Percentiles rank a stretch among this genome's conserved stretches.
phyloP scores from a whole-genome alignment of 2,113 vertebrate genomes.

The Dicrurus megarhynchus region DNA sequence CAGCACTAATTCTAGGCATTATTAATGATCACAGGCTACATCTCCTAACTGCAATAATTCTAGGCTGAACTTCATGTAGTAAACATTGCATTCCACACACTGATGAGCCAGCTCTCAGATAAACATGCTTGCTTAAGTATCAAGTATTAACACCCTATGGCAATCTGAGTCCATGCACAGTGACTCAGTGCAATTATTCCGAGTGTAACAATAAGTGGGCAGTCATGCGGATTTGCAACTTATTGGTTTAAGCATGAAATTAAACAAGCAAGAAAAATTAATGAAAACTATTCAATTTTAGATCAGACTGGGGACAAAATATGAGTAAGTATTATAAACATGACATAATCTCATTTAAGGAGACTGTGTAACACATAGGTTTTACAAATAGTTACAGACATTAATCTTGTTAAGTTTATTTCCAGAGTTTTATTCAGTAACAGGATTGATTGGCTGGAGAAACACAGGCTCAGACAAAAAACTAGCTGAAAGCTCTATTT shows the following conservation, averaged over 20 bases:
- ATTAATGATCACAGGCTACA: neutral
- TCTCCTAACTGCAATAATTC: neutral
- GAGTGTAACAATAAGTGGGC: constrained; percentile 43
- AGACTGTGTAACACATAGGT: constrained; percentile 33
- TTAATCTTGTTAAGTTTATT: constrained; percentile 70
- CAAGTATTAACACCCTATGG: constrained; percentile 53
- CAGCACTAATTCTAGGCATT: neutral
- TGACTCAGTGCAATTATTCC: constrained; percentile 55
- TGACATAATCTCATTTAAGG: constrained; percentile 65
- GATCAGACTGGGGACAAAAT: constrained; percentile 27
- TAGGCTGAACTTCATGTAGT: neutral
- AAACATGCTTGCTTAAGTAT: constrained; percentile 38
- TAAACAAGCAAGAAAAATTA: constrained; percentile 62
- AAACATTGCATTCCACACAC: neutral
- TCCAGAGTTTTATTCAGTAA: constrained; percentile 65
- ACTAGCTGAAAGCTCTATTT: constrained; percentile 55
- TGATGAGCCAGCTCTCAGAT: constrained; percentile 9
- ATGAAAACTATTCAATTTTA: constrained; percentile 52
- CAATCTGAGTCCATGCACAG: neutral
- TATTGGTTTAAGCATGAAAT: constrained; percentile 60
- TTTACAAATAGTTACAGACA: constrained; percentile 71
- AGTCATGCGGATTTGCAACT: constrained; percentile 58
- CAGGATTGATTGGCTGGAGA: constrained; percentile 54
- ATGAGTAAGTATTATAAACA: constrained; percentile 54
- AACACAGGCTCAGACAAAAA: constrained; percentile 15